Conservation (phyloP, 1,140 invertebrate genomes). For the Leptinotarsa undecemlineata region DNA sequence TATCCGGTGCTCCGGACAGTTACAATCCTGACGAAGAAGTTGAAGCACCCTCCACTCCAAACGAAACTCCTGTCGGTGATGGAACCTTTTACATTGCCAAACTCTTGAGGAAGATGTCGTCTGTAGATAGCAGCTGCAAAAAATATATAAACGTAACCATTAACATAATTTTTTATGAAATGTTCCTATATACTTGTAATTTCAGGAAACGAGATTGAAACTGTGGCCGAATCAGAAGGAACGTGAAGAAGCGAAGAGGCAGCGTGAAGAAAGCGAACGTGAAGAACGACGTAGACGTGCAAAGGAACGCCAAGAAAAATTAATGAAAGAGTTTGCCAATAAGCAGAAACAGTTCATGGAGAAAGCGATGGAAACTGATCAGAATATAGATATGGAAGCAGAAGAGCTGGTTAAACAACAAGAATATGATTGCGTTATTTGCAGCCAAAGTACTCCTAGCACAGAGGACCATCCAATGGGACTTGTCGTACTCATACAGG, state of each 20-base stretch:
- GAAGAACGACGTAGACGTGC: slow-evolving; percentile 82
- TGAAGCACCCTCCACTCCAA: slow-evolving; percentile 41
- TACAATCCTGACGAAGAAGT: slow-evolving; percentile 64
- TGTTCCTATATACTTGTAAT: neutral
- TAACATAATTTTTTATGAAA: neutral
- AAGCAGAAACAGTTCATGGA: slow-evolving; percentile 92
- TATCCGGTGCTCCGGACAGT: slow-evolving; percentile 81
- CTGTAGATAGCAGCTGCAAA: slow-evolving; percentile 69
- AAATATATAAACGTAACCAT: slow-evolving; percentile 35
- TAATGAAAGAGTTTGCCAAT: slow-evolving; percentile 91
- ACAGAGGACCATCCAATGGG: slow-evolving; percentile 87
- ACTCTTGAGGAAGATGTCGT: slow-evolving; percentile 73
- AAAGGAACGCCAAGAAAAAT: slow-evolving; percentile 84
- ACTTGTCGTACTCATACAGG: slow-evolving; percentile 83
- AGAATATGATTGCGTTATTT: slow-evolving; percentile 95
- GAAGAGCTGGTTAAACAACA: slow-evolving; percentile 68
- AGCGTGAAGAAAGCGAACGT: slow-evolving; percentile 73
- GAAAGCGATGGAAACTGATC: slow-evolving; percentile 73
- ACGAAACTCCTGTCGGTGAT: slow-evolving; percentile 64
- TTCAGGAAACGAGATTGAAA: slow-evolving; percentile 64
- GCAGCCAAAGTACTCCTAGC: slow-evolving; percentile 85
- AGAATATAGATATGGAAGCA: slow-evolving; percentile 36
- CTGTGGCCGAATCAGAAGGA: slow-evolving; percentile 81
- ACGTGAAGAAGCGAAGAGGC: slow-evolving; percentile 73
- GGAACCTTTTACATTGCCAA: slow-evolving; percentile 84